phyloP scores from a whole-genome alignment of 2,888 invertebrate species.

The Agapostemon virescens region DNA sequence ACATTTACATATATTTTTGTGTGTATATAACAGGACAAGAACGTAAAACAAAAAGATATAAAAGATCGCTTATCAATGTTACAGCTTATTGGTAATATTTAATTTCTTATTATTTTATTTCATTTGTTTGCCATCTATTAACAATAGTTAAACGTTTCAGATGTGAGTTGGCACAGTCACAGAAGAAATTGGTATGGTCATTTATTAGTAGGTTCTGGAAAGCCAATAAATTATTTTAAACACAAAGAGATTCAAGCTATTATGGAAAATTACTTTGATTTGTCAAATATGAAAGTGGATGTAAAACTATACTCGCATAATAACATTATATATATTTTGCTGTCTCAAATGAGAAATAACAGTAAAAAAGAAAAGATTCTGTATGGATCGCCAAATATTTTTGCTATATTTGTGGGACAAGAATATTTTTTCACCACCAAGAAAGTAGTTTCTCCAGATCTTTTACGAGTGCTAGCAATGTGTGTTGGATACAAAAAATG shows the following conservation, averaged over 20 bases:
- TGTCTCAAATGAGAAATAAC: constrained; percentile 54
- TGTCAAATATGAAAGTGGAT: constrained; percentile 56
- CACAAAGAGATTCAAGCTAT: constrained; percentile 56
- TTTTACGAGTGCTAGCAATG: constrained; percentile 57
- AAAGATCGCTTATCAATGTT: constrained; percentile 66
- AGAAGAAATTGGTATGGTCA: constrained; percentile 71
- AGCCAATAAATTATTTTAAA: constrained; percentile 22
- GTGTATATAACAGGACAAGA: constrained; percentile 58
- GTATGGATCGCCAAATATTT: constrained; percentile 49
- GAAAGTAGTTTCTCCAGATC: constrained; percentile 53
- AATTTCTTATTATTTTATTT: background rate
- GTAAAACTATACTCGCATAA: constrained; percentile 63
- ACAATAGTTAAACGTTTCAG: constrained; percentile 58
- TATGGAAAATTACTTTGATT: constrained; percentile 59
- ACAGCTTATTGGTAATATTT: constrained; percentile 70
- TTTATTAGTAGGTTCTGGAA: constrained; percentile 50
- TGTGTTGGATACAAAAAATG: constrained; percentile 62
- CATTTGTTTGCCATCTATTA: background rate
- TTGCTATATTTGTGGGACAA: constrained; percentile 70
- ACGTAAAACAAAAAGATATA: constrained; percentile 60
- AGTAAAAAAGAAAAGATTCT: constrained; percentile 17
- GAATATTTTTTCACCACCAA: constrained; percentile 72
- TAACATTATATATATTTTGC: constrained; percentile 65
- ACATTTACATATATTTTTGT: background rate
- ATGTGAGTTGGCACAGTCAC: constrained; percentile 72